Evolutionary conservation across 2,888 invertebrate genomes (phyloP), one percentile per base, ranked within the genome.

Genomic region (Zygaena filipendulae): DNA sequence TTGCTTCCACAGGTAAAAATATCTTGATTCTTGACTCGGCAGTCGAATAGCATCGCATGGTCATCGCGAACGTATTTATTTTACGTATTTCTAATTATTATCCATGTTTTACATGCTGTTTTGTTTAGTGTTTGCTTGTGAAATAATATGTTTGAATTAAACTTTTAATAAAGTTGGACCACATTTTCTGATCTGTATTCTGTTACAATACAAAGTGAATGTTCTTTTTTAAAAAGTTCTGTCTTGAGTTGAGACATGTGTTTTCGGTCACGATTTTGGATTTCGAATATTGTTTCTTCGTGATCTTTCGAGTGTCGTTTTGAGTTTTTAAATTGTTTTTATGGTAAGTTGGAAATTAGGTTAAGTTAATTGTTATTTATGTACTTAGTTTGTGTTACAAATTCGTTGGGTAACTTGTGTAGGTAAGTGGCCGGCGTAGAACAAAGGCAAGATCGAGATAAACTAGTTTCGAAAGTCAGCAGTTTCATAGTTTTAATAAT

Each of bases 1-100:
- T 72, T 70, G 64, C 62, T 55, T 52, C 53, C 58, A 51, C 77
- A 79, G 77, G 77, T 75, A 79, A 75, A 77, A 71, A 71, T 72
- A 71, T 67, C 63, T 68, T 47, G 43, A 47, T 7, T 16, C 49
- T 50, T 44, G 47, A 56, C 42, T 59, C 52, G 50, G 52, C 68
- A 77, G 75, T 77, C 54, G 57, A 63, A 66, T 63, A 51, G 59
- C 55, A 62, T 54, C 62, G 67, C 63, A 38, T 39, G 47, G 37
- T 35, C 38, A 36, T 31, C 45, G 52, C 45, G 55, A 62, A 59
- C 52, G 52, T 49, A 33, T 22, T 18, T 12, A 9, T 21, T 23
- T 25, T 19, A 6, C 2, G 18, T 11, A 11, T 25, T 11, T 14
- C 16, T 16, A 4, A 16, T 4, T n/a, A n/a, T n/a, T n/a, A n/a